Base-by-base conservation (phyloP, 2,888 invertebrate genomes). In the Drosophila ezoana region DNA sequence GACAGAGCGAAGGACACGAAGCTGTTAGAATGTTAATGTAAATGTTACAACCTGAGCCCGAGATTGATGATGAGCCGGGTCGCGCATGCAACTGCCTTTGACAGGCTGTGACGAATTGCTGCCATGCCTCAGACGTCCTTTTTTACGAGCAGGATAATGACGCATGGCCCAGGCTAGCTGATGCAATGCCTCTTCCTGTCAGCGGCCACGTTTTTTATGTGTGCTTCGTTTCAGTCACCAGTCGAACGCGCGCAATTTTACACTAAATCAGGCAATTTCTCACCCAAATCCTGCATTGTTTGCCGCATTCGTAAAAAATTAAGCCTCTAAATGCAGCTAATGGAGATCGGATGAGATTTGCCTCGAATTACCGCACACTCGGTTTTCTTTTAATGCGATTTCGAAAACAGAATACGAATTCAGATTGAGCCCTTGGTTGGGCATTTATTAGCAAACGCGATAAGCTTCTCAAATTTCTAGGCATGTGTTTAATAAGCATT, bases 211-310 rank as follows among this genome's bases (percentile, higher is more conserved):
- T 49, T 79, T 80, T 78, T 76, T 81, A 32, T 38, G 13, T 16
- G 14, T 13, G 14, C 10, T 18, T 23, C 52, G 44, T 65, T 65
- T 60, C 58, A 52, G 63, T 35, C 54, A 23, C 41, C 48, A 48
- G 52, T 58, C 11, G 23, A n/a, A 41, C 16, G 41, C 54, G 40
- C 45, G 74, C 79, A 84, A 85, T 84, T 84, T 85, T 75, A 79
- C 83, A 83, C 85, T 73, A 85, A 84, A 84, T 84, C 85, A 44
- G 70, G 57, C 79, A 83, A 84, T 83, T 81, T 84, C 71, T 75
- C 81, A 75, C 85, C 79, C 81, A 76, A 76, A 77, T 75, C 51
- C 23, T 11, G 51, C 6, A 54, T 81, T 81, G 73, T 80, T 70
- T 52, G 14, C 16, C 38, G 6, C 68, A 64, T 37, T 72, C 74